Evolutionary conservation across 2,113 vertebrate species (phyloP), one percentile per base, ranked within the genome.

Genomic region (Podilymbus podiceps): DNA sequence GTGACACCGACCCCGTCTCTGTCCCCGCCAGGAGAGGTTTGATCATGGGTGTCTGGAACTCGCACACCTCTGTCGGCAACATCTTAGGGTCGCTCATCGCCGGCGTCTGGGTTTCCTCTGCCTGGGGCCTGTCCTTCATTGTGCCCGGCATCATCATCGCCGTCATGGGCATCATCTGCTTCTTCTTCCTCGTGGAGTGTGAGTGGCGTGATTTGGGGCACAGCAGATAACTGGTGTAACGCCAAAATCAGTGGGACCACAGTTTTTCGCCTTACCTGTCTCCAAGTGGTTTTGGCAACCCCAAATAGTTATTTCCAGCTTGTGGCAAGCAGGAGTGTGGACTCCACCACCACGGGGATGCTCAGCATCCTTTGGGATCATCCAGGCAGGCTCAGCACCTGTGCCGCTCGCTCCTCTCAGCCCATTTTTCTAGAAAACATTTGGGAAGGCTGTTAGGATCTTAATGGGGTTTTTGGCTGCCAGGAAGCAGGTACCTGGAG

Each of bases 1-100:
- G 75, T 1, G 19, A 18, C 50, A 5, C 91, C 8, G 12, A 86
- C 25, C 42, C 68, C 0, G 6, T 13, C 44, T 80, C 69, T 77
- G 47, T 91, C 49, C 69, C 62, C 4, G 0, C 47, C 91, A 97
- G 99, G 89, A 98, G 99, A 42, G 99, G 99, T 5, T 97, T 99
- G 80, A 99, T 99, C 98, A 99, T 99, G 99, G 99, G 99, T 21
- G 97, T 99, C 93, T 99, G 99, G 99, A 99, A 99, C 96, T 99
- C 99, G 0, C 99, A 99, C 97, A 99, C 99, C 3, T 99, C 99
- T 0, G 99, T 99, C 18, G 99, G 99, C 63, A 99, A 99, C 98
- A 99, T 99, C 91, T 38, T 99, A 69, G 99, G 99, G n/a, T 99
- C 99, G 0, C 98, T 99, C 90, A 99, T 99, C 0, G 99, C 99